phyloP scores from a whole-genome alignment of 2,113 vertebrate species.

The Herpetotheres cachinnans region DNA sequence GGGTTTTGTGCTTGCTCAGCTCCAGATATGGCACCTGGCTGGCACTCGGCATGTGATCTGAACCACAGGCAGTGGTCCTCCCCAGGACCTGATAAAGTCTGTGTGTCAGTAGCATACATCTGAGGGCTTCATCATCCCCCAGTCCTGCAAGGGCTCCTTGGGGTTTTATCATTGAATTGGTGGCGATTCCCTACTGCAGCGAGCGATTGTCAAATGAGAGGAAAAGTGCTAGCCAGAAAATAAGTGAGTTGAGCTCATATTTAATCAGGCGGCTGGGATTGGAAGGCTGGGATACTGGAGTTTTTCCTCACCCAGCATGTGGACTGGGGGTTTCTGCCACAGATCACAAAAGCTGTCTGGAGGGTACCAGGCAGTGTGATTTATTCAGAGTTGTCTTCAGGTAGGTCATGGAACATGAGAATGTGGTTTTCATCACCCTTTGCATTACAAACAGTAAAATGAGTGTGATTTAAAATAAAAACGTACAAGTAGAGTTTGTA shows the following conservation, averaged over 20 bases:
- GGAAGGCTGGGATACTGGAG: not conserved
- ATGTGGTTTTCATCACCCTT: not conserved
- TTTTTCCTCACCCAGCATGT: not conserved
- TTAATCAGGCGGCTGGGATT: not conserved
- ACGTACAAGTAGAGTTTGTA: not conserved
- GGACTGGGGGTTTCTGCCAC: not conserved
- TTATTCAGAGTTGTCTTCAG: not conserved
- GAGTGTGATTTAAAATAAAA: not conserved
- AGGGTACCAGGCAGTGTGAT: not conserved
- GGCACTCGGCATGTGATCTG: not conserved
- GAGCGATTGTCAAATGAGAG: not conserved
- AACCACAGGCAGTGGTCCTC: accelerated
- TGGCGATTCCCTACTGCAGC: not conserved
- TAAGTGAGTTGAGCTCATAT: accelerated
- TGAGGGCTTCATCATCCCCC: not conserved
- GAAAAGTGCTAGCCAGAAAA: not conserved
- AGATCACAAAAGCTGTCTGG: not conserved
- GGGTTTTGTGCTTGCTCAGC: not conserved
- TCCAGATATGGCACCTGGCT: too few species aligned
- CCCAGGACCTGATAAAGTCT: not conserved
- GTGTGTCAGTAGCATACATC: not conserved
- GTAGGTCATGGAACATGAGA: not conserved
- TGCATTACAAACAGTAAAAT: not conserved
- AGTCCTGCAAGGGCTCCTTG: not conserved
- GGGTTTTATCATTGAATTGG: not conserved